Evolutionary conservation across 2,113 vertebrate species (phyloP).

Genomic region (Calidris pygmaea): DNA sequence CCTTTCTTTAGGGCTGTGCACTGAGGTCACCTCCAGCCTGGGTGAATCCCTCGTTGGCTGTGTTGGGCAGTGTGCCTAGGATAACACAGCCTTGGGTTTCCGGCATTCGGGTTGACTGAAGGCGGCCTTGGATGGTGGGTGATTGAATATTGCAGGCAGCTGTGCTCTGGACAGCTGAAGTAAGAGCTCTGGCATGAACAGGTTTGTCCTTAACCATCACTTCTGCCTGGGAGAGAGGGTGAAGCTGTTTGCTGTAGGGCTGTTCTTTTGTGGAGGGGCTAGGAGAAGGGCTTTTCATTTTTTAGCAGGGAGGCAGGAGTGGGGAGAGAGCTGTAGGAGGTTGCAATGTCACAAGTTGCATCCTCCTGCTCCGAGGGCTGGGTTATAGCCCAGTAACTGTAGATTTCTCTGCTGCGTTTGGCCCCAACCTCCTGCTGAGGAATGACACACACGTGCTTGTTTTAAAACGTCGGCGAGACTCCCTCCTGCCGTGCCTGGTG

Average conservation of each 20-base stretch:
- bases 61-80: neutral
- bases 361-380: neutral
- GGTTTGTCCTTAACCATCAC: neutral
- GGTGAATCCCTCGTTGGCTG: neutral
- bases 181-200: neutral
- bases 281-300: neutral
- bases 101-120: fast-evolving
- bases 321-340: neutral
- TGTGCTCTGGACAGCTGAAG: neutral
- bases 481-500: fast-evolving
- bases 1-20: neutral
- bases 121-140: neutral
- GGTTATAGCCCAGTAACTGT: neutral
- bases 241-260: neutral
- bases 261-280: neutral
- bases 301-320: neutral
- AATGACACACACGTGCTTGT: neutral
- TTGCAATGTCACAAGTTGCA: neutral
- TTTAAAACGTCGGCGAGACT: fast-evolving
- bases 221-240: neutral
- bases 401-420: neutral
- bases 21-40: neutral
- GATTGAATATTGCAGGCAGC: neutral
- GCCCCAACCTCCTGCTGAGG: neutral
- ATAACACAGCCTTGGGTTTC: neutral